These are phyloP conservation scores for Dryobotodes eremita DNA, from an alignment of 2,888 invertebrate species.

Conservation along the genomic window DNA sequence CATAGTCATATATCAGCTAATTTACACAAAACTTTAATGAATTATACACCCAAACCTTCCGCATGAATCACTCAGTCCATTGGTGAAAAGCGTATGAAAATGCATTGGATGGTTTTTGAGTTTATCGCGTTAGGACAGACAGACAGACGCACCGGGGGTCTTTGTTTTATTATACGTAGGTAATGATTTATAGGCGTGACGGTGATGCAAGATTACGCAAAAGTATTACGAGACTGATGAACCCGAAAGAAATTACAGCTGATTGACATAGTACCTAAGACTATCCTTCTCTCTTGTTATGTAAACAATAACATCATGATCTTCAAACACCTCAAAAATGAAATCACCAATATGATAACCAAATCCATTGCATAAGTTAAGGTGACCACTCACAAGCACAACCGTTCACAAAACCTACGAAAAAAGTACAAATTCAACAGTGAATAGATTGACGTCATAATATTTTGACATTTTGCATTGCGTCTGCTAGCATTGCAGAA, in stretches of 20 bases:
- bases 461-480: constrained; percentile 46
- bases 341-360: too few relatives aligned
- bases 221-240: constrained; percentile 25
- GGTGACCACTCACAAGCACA: too few relatives aligned
- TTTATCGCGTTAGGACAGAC: too few relatives aligned
- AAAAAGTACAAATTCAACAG: constrained; percentile 10
- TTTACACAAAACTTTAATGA: too few relatives aligned
- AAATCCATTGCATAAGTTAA: too few relatives aligned
- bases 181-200: constrained; percentile 6
- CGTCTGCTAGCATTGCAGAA: constrained; percentile 49
- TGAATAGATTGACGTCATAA: constrained; percentile 13
- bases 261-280: background rate
- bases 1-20: too few relatives aligned
- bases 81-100: too few relatives aligned
- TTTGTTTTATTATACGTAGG: too few relatives aligned
- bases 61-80: too few relatives aligned
- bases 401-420: background rate
- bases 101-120: too few relatives aligned
- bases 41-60: too few relatives aligned
- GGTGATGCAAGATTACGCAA: constrained; percentile 33
- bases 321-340: background rate
- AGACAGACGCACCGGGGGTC: too few relatives aligned
- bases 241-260: constrained; percentile 8
- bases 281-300: background rate
- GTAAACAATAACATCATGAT: background rate